phyloP scores from a whole-genome alignment of 2,113 vertebrate genomes.

The Cnemophilus loriae region DNA sequence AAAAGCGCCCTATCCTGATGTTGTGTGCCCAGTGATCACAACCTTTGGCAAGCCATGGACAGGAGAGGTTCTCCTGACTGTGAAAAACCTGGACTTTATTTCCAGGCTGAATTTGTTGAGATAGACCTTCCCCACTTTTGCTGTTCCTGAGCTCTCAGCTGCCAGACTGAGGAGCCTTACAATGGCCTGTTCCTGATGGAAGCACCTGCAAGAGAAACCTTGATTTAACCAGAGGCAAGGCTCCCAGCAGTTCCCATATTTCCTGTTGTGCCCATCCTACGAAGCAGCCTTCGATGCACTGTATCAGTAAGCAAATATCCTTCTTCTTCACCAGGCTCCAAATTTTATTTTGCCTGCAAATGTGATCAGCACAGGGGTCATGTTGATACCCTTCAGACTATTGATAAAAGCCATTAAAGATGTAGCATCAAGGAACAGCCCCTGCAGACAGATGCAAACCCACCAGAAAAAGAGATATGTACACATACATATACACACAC shows the following conservation, averaged over 20 bases:
- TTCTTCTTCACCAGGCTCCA: neutral
- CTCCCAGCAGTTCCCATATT: neutral
- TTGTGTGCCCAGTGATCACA: neutral
- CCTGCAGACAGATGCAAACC: neutral
- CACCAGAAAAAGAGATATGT: neutral
- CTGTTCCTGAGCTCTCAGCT: neutral
- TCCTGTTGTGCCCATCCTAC: neutral
- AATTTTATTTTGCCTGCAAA: neutral
- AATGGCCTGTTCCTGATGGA: accelerated
- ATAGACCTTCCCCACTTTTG: neutral
- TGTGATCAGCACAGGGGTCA: neutral
- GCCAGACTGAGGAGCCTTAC: neutral
- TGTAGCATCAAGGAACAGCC: neutral
- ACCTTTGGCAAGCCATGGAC: neutral
- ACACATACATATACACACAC: neutral
- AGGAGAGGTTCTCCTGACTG: neutral
- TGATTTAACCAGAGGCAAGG: neutral
- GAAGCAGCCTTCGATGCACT: neutral
- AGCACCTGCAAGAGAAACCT: neutral
- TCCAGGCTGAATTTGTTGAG: neutral
- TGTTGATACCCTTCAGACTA: neutral
- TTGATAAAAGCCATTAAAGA: neutral
- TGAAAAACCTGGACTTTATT: neutral
- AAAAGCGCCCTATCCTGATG: neutral
- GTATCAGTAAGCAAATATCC: neutral